Conservation (phyloP, 2,888 invertebrate genomes). For the Pogonocherus hispidulus region DNA sequence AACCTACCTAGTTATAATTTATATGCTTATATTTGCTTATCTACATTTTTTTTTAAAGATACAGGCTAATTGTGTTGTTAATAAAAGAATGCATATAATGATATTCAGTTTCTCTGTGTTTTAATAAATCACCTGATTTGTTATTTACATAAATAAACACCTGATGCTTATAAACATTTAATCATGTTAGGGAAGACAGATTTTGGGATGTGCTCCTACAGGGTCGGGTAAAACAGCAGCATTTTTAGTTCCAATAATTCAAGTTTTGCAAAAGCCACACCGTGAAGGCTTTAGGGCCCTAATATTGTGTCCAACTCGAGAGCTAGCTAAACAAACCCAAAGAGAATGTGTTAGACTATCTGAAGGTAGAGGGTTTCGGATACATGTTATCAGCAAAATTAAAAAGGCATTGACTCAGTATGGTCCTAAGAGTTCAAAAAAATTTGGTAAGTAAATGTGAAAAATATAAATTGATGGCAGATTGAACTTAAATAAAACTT, state of each 20-base stretch:
- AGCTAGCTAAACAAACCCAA: conserved; percentile 92
- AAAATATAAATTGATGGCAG: background rate
- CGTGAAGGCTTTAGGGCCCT: conserved; percentile 88
- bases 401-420: conserved; percentile 81
- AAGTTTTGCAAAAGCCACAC: conserved; percentile 78
- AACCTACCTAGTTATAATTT: no score
- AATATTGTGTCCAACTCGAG: conserved; percentile 92
- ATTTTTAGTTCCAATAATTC: conserved; percentile 90
- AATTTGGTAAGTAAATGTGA: conserved; percentile 75
- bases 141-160: no score
- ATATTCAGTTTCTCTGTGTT: no score
- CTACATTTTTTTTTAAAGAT: no score
- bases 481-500: conserved; percentile 3
- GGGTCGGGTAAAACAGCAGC: conserved; percentile 98
- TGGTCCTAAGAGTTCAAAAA: conserved; percentile 80
- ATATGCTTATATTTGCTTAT: no score
- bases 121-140: no score
- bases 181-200: conserved; percentile 76
- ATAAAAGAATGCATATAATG: no score
- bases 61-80: no score
- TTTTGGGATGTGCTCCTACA: conserved; percentile 96
- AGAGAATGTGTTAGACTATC: conserved; percentile 84
- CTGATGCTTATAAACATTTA: no score
- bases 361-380: conserved; percentile 80
- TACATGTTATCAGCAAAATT: conserved; percentile 85